Conservation (phyloP, 2,888 invertebrate species). For the Synergus gifuensis region DNA sequence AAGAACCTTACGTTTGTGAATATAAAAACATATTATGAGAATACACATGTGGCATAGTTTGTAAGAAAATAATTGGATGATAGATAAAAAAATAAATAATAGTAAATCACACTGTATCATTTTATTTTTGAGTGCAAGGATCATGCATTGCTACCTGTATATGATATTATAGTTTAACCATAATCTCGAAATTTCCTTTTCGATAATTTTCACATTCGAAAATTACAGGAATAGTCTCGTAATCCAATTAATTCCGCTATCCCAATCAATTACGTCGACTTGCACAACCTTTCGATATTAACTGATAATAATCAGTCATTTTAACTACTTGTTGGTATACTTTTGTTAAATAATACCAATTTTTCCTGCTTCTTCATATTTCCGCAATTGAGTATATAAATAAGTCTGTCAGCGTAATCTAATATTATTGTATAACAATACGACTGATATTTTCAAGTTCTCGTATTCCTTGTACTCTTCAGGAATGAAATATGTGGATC, state of each 20-base stretch:
- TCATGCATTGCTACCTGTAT: not conserved
- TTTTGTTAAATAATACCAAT: not conserved
- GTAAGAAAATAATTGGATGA: not conserved
- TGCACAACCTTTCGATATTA: not conserved
- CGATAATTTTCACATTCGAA: not conserved
- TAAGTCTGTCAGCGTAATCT: not conserved
- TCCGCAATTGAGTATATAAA: not conserved
- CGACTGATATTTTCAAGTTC: too few species aligned
- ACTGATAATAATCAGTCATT: not conserved
- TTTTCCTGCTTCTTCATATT: not conserved
- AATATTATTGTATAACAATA: not conserved
- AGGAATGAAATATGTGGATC: not conserved
- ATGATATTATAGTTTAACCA: too few species aligned
- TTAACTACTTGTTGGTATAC: not conserved
- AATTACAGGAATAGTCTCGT: not conserved
- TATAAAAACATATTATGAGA: not conserved
- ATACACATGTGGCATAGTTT: not conserved
- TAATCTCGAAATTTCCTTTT: not conserved
- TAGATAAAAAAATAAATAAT: not conserved
- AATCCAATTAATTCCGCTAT: not conserved
- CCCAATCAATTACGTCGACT: not conserved
- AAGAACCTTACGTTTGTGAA: not conserved
- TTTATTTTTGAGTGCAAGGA: not conserved
- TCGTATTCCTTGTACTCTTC: not conserved
- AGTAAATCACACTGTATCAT: not conserved